phyloP scores from a whole-genome alignment of 2,888 invertebrate species.

The Polydrusus pterygomalis region DNA sequence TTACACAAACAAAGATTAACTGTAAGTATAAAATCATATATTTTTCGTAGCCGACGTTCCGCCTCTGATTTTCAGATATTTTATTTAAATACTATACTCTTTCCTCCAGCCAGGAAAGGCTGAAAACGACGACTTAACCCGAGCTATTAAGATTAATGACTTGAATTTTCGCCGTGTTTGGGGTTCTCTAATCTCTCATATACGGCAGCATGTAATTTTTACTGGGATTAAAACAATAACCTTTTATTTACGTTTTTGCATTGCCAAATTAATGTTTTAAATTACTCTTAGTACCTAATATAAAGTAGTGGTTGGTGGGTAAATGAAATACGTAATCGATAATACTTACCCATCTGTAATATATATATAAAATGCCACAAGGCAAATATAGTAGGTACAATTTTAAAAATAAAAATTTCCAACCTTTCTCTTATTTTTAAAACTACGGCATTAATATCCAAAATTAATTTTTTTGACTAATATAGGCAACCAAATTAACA shows the following conservation, averaged over 20 bases:
- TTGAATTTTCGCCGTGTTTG: slow-evolving; percentile 60
- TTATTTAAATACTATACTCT: slow-evolving; percentile 41
- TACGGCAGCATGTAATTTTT: slow-evolving; percentile 45
- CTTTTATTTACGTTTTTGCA: not conserved
- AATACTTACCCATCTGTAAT: too few relatives aligned
- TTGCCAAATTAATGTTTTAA: too few relatives aligned
- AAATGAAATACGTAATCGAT: too few relatives aligned
- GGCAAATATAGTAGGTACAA: too few relatives aligned
- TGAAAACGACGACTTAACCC: slow-evolving; percentile 59
- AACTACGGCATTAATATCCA: too few relatives aligned
- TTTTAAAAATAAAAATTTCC: too few relatives aligned
- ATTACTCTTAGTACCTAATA: too few relatives aligned
- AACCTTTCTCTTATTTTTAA: too few relatives aligned
- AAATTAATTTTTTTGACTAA: too few relatives aligned
- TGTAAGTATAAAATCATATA: not conserved
- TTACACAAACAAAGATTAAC: too few relatives aligned
- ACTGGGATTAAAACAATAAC: slow-evolving; percentile 15
- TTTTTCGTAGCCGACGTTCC: not conserved
- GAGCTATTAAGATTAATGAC: slow-evolving; percentile 65
- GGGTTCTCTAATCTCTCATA: slow-evolving; percentile 53
- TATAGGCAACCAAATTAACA: slow-evolving; percentile 31
- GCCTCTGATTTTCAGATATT: slow-evolving; percentile 34
- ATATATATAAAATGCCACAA: too few relatives aligned
- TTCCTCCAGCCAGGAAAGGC: slow-evolving; percentile 39
- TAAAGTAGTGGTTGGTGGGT: too few relatives aligned